A percentile compares a stretch with the other conserved stretches of the same genome.
These are phyloP conservation scores for Hemitrygon akajei DNA, from an alignment of 2,797 vertebrate species.

Conservation along the genomic window DNA sequence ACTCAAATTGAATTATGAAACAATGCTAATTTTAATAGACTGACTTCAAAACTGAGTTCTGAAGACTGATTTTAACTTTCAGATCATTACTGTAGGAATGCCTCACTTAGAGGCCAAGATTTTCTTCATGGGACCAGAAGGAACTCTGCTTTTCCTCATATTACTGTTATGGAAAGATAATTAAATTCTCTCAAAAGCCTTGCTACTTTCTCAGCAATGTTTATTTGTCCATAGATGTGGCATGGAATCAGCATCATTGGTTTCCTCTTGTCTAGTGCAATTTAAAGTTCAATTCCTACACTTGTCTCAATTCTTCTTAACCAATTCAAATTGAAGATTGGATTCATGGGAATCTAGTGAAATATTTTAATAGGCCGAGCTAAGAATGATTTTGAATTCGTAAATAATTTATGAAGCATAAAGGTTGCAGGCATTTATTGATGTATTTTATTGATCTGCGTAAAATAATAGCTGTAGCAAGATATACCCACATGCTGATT, in stretches of 20 bases:
- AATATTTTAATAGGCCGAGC: not conserved
- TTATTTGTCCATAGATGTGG: not conserved
- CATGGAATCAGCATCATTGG: not conserved
- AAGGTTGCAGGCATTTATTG: not conserved
- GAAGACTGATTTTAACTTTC: not conserved
- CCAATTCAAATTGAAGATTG: not conserved
- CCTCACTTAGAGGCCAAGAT: not conserved
- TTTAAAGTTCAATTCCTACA: too few species aligned
- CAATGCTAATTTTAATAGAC: not conserved
- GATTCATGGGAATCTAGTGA: not conserved
- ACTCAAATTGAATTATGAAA: not conserved
- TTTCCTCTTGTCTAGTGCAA: not conserved
- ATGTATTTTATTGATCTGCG: not conserved
- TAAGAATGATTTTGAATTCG: not conserved
- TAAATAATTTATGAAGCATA: not conserved
- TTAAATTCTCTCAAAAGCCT: not conserved
- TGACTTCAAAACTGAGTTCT: not conserved
- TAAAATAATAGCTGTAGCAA: not conserved
- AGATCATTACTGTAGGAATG: not conserved
- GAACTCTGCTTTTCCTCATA: not conserved
- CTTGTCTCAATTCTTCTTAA: too few species aligned
- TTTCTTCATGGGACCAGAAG: not conserved
- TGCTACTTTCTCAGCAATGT: not conserved
- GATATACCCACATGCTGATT: too few species aligned
- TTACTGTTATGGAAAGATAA: too few species aligned